Evolutionary conservation across 2,888 invertebrate genomes (phyloP).

Genomic region (Iselma pallidipennis): DNA sequence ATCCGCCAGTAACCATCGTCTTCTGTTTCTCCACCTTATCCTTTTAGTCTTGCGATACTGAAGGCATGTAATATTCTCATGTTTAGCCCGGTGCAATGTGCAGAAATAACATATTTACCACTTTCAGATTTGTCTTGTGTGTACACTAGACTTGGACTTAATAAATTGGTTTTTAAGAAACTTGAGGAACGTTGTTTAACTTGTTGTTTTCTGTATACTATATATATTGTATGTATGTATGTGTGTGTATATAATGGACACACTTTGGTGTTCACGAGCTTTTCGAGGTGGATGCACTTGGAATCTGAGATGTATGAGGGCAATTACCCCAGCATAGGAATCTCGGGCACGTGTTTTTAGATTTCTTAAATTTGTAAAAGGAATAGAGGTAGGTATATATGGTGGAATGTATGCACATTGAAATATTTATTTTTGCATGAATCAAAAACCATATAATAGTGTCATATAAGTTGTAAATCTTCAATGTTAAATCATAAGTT

Average conservation of each 20-base stretch:
- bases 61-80: slow-evolving; percentile 22
- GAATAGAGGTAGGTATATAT: slow-evolving; percentile 19
- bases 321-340: slow-evolving; percentile 37
- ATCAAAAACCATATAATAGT: too few relatives aligned
- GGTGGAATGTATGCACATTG: neutral
- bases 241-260: neutral
- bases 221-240: slow-evolving; percentile 5
- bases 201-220: slow-evolving; percentile 17
- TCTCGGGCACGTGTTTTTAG: slow-evolving; percentile 37
- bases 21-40: neutral
- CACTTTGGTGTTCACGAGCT: slow-evolving; percentile 20
- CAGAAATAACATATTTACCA: slow-evolving; percentile 43
- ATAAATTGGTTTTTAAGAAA: slow-evolving; percentile 40
- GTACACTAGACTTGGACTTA: slow-evolving; percentile 32
- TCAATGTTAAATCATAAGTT: too few relatives aligned
- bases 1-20: slow-evolving; percentile 30
- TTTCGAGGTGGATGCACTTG: slow-evolving; percentile 28
- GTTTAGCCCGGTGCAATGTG: slow-evolving; percentile 16
- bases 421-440: neutral
- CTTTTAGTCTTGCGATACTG: too few relatives aligned
- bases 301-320: slow-evolving; percentile 36
- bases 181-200: slow-evolving; percentile 28
- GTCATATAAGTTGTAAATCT: too few relatives aligned
- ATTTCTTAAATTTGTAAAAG: slow-evolving; percentile 35
- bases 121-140: slow-evolving; percentile 37